Percentiles rank a stretch among this genome's conserved stretches.
Evolutionary conservation across 2,113 vertebrate genomes (phyloP).

Genomic region (Lates calcarifer): DNA sequence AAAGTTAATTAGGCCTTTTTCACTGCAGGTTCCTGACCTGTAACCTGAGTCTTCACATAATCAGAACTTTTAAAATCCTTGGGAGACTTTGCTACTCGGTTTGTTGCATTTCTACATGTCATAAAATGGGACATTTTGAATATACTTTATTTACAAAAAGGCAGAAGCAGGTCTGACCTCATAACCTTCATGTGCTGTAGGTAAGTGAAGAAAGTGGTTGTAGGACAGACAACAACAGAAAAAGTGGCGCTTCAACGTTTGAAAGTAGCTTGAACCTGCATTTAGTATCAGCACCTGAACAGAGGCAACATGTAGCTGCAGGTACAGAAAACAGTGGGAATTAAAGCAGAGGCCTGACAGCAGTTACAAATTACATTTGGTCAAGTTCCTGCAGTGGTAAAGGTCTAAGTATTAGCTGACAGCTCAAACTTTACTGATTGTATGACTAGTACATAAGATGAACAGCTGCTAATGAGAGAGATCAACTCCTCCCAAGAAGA

Average conservation of each 20-base stretch:
- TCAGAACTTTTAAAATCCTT: neutral
- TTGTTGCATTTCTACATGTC: neutral
- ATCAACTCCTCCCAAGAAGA: too few relatives aligned
- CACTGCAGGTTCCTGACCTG: neutral
- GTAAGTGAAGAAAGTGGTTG: too few relatives aligned
- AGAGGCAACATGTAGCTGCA: neutral
- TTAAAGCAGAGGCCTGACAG: neutral
- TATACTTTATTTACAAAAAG: too few relatives aligned
- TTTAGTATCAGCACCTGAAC: neutral
- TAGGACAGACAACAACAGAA: too few relatives aligned
- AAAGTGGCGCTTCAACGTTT: too few relatives aligned
- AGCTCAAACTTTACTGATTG: neutral
- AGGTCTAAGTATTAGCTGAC: neutral
- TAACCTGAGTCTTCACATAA: too few relatives aligned
- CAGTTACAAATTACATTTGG: neutral
- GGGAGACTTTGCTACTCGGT: neutral
- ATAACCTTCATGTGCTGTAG: neutral
- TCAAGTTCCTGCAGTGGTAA: neutral
- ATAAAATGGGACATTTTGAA: too few relatives aligned
- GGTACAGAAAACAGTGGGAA: neutral
- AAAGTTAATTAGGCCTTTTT: neutral
- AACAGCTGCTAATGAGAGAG: too few relatives aligned
- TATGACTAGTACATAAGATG: neutral
- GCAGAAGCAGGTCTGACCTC: neutral
- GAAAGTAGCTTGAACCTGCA: neutral